Evolutionary conservation across 2,797 vertebrate species (phyloP).

Genomic region (Poecilia velifera): DNA sequence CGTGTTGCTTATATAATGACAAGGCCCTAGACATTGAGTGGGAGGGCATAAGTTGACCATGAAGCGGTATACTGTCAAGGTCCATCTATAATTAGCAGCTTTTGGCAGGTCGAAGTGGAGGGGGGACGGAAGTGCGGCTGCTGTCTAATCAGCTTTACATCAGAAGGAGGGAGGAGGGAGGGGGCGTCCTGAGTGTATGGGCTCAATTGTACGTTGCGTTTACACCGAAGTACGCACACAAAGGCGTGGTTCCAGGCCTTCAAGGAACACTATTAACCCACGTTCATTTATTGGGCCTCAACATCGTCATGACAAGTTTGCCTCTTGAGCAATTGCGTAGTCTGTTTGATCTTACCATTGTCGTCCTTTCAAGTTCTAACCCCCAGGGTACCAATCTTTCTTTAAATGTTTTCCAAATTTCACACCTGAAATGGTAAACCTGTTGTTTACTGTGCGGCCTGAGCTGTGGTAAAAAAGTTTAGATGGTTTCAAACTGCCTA

Average conservation of each 20-base stretch:
- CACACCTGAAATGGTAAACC: neutral
- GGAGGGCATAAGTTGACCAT: constrained; percentile 55
- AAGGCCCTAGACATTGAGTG: constrained; percentile 32
- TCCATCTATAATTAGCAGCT: constrained; percentile 68
- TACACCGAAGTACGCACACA: constrained; percentile 9
- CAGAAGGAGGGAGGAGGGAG: constrained; percentile 34
- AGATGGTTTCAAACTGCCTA: neutral
- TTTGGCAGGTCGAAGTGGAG: constrained; percentile 50
- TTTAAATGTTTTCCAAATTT: neutral
- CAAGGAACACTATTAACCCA: constrained; percentile 2
- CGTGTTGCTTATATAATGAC: constrained; percentile 55
- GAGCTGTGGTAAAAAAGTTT: neutral
- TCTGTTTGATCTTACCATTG: neutral
- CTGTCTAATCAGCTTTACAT: constrained; percentile 56
- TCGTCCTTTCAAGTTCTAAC: neutral
- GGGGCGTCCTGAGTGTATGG: constrained; percentile 21
- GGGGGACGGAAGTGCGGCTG: constrained; percentile 42
- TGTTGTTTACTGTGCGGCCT: neutral
- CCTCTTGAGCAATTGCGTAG: neutral
- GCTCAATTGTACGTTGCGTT: constrained; percentile 30
- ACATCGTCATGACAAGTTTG: constrained; percentile 7
- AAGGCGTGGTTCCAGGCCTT: constrained; percentile 8
- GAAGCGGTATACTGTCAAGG: constrained; percentile 38
- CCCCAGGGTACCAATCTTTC: neutral
- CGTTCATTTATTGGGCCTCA: constrained; percentile 3